Evolutionary conservation across 2,888 invertebrate genomes (phyloP).

Genomic region (Frankliniella fusca): DNA sequence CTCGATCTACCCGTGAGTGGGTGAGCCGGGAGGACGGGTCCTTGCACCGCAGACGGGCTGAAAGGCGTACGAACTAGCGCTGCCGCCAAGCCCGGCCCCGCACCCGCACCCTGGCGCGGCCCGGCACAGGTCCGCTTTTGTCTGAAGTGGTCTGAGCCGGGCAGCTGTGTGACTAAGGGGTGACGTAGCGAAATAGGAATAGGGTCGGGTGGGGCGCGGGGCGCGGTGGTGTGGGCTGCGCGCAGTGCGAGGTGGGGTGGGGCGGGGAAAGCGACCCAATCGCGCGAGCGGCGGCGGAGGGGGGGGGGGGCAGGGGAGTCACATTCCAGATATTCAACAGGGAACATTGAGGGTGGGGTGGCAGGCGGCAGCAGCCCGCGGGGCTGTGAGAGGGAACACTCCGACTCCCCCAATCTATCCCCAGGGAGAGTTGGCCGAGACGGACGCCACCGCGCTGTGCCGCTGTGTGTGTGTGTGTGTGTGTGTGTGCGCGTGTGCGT

Average conservation of each 20-base stretch:
- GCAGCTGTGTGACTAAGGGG: no score
- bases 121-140: not conserved
- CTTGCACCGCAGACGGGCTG: no score
- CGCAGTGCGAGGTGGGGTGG: not conserved
- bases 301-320: not conserved
- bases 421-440: conserved; percentile 5
- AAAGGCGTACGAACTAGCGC: not conserved
- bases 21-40: no score
- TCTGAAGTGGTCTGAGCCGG: no score
- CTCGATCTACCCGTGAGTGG: no score
- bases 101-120: not conserved
- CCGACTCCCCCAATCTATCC: conserved; percentile 12
- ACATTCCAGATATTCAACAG: conserved; percentile 17
- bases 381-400: conserved; percentile 4
- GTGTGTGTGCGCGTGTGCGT: no score
- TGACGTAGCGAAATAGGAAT: no score
- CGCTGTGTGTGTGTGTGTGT: no score
- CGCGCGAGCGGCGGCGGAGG: not conserved
- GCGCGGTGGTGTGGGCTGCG: not conserved
- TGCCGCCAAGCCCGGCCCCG: not conserved
- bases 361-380: no score
- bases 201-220: not conserved
- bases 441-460: no score
- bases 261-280: not conserved
- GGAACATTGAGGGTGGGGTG: not conserved